phyloP scores from a whole-genome alignment of 1,140 invertebrate genomes.

The Lepidurus apus region DNA sequence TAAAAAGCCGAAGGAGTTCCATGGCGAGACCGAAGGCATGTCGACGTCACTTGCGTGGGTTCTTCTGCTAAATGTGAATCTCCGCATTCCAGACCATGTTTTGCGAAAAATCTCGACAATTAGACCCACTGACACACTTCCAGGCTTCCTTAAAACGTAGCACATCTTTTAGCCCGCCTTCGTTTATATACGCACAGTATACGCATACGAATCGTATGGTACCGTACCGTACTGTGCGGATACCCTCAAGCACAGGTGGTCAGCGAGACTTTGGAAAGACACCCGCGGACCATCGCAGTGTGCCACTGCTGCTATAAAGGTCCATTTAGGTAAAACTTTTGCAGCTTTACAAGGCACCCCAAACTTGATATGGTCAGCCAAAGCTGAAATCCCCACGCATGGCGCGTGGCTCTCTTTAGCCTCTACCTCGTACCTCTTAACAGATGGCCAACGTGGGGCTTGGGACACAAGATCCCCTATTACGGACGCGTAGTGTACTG shows the following conservation, averaged over 20 bases:
- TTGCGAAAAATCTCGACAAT: background rate
- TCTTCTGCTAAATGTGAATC: background rate
- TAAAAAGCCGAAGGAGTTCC: conserved; percentile 14
- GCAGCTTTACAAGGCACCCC: background rate
- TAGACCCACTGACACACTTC: background rate
- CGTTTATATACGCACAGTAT: too few relatives aligned
- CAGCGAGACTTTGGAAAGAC: background rate
- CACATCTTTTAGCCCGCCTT: too few relatives aligned
- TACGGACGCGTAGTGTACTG: too few relatives aligned
- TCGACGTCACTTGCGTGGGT: background rate
- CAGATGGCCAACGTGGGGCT: conserved; percentile 3
- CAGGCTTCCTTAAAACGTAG: too few relatives aligned
- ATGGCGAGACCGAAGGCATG: background rate
- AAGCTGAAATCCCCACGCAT: background rate
- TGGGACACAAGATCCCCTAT: background rate
- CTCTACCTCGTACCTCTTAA: background rate
- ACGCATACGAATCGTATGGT: too few relatives aligned
- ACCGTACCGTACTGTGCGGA: too few relatives aligned
- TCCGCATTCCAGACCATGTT: conserved; percentile 1
- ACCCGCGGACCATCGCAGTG: background rate
- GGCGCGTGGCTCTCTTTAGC: background rate
- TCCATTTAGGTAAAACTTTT: background rate
- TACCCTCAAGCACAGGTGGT: background rate
- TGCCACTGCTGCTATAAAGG: background rate
- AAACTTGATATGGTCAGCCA: background rate